Percentiles rank a stretch among this genome's conserved stretches.
Conservation (phyloP, 1,140 invertebrate species). For the Dendroctonus valens region DNA sequence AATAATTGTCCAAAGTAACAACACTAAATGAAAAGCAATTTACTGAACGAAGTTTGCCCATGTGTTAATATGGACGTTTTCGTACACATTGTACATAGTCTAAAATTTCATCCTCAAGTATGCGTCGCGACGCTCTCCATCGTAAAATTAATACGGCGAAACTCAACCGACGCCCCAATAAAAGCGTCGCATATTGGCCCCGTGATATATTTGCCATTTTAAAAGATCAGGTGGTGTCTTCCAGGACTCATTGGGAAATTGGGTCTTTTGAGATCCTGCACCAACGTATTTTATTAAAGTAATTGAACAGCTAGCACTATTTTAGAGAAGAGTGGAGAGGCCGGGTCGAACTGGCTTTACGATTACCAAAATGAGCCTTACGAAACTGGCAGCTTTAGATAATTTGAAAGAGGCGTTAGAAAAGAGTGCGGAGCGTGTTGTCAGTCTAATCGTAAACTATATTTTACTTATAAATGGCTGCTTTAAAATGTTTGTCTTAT, state of each 20-base stretch:
- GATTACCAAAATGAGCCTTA: not conserved
- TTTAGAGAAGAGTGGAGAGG: not conserved
- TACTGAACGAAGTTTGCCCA: too few relatives aligned
- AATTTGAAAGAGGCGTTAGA: not conserved
- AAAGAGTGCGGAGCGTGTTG: not conserved
- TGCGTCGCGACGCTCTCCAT: slow-evolving; percentile 3
- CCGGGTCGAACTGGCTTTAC: not conserved
- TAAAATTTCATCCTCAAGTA: slow-evolving; percentile 7
- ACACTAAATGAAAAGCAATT: too few relatives aligned
- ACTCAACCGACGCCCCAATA: not conserved
- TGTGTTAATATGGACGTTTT: too few relatives aligned
- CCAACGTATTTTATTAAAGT: slow-evolving; percentile 7
- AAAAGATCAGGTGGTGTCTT: slow-evolving; percentile 27
- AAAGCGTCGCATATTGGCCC: not conserved
- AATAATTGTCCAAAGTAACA: too few relatives aligned
- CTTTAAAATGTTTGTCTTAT: too few relatives aligned
- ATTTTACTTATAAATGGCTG: too few relatives aligned
- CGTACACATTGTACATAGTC: slow-evolving; percentile 1
- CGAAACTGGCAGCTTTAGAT: not conserved
- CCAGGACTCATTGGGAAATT: slow-evolving; percentile 21
- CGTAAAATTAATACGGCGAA: slow-evolving; percentile 18
- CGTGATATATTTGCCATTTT: slow-evolving; percentile 19
- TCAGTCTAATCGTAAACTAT: not conserved
- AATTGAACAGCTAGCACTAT: slow-evolving; percentile 9
- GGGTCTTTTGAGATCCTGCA: slow-evolving; percentile 1